Evolutionary conservation across 2,113 vertebrate genomes (phyloP).

Genomic region (Nannobrachium achirus): DNA sequence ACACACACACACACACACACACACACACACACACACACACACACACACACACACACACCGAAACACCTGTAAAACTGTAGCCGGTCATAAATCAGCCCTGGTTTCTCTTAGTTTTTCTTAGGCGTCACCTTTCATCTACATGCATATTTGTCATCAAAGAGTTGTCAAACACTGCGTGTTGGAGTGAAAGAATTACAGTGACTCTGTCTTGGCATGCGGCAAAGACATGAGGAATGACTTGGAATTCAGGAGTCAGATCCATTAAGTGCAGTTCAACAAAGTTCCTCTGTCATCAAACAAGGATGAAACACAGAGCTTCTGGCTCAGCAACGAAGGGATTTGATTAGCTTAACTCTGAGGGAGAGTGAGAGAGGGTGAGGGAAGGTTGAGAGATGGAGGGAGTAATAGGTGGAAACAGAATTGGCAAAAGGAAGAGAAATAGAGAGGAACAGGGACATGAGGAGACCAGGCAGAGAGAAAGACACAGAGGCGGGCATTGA

Average conservation of each 20-base stretch:
- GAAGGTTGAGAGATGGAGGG: neutral
- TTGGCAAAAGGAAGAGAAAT: neutral
- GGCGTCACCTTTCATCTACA: slow-evolving; percentile 1
- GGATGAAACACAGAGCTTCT: neutral
- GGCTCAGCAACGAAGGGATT: neutral
- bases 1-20: neutral
- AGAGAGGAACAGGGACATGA: neutral
- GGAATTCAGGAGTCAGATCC: neutral
- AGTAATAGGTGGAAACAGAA: neutral
- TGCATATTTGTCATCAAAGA: slow-evolving; percentile 7
- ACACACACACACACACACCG: neutral
- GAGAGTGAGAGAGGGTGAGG: neutral
- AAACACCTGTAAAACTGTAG: slow-evolving; percentile 23
- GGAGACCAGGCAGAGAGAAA: neutral
- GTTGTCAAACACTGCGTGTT: slow-evolving; percentile 18
- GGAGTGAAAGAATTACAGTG: neutral
- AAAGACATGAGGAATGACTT: slow-evolving; percentile 19
- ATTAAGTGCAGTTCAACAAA: neutral
- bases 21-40: neutral
- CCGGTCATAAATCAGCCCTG: slow-evolving; percentile 15
- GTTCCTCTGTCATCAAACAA: slow-evolving; percentile 4
- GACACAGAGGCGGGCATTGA: neutral
- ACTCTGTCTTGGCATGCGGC: neutral
- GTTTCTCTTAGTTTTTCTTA: slow-evolving; percentile 3
- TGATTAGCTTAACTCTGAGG: too few relatives aligned